Conservation (phyloP, 2,113 vertebrate species). For the Choloepus hoffmanni region DNA sequence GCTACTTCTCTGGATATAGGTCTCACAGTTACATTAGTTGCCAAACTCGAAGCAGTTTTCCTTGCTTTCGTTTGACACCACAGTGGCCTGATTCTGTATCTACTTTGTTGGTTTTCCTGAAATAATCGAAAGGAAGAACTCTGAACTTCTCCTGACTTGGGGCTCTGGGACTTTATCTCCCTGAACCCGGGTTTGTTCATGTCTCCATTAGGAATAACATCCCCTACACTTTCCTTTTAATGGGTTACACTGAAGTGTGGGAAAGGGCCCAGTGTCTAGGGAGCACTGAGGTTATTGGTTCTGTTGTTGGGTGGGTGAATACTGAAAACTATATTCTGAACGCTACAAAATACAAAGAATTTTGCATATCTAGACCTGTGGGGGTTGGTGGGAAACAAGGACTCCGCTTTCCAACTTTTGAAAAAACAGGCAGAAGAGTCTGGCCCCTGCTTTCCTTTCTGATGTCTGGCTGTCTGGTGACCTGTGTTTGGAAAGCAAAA, state of each 20-base stretch:
- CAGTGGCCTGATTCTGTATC: not conserved
- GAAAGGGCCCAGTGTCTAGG: not conserved
- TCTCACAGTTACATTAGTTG: not conserved
- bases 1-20: not conserved
- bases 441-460: not conserved
- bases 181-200: not conserved
- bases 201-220: not conserved
- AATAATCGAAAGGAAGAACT: not conserved
- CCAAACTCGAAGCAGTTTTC: not conserved
- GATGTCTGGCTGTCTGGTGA: not conserved
- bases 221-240: not conserved
- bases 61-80: not conserved
- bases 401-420: not conserved
- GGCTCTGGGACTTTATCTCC: not conserved
- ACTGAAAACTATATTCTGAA: not conserved
- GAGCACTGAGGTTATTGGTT: not conserved
- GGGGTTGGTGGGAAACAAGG: not conserved
- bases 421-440: not conserved
- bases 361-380: not conserved
- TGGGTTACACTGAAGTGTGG: not conserved
- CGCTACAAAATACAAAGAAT: not conserved
- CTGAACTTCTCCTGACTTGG: not conserved
- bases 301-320: not conserved
- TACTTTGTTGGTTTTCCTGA: not conserved
- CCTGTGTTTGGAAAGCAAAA: constrained; percentile 3